These are phyloP conservation scores for Dryoscopus gambensis DNA, from an alignment of 2,113 vertebrate species.

Conservation along the genomic window DNA sequence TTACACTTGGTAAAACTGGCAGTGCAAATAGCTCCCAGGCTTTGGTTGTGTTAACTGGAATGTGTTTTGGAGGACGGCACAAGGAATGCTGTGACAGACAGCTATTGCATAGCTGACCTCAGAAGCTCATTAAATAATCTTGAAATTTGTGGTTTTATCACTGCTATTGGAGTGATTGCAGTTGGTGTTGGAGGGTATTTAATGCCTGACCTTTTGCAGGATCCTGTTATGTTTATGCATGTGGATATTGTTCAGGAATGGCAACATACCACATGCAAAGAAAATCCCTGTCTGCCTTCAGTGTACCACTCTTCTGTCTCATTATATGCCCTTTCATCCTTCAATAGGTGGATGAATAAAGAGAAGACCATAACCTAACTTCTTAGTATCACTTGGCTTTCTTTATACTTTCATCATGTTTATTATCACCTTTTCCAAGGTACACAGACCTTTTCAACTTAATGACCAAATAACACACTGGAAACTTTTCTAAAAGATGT, in stretches of 20 bases:
- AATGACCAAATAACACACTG: neutral
- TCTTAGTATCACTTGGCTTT: neutral
- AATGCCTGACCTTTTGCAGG: neutral
- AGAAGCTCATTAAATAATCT: neutral
- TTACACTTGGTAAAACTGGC: neutral
- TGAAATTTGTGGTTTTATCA: neutral
- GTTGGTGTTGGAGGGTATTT: neutral
- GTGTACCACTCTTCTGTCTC: neutral
- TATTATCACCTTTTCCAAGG: neutral
- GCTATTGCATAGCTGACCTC: neutral
- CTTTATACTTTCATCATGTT: neutral
- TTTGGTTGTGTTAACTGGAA: neutral
- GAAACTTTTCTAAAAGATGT: neutral
- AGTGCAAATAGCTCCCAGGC: neutral
- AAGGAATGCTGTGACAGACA: neutral
- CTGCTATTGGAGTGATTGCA: neutral
- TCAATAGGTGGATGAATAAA: neutral
- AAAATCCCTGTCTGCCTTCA: neutral
- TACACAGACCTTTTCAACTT: neutral
- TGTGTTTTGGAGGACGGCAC: neutral
- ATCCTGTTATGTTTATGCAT: neutral
- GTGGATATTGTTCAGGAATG: neutral
- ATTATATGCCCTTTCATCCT: neutral
- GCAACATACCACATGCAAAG: neutral
- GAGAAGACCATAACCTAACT: neutral